These are phyloP conservation scores for Pasiphila rectangulata DNA, from an alignment of 2,888 invertebrate species.

Conservation along the genomic window DNA sequence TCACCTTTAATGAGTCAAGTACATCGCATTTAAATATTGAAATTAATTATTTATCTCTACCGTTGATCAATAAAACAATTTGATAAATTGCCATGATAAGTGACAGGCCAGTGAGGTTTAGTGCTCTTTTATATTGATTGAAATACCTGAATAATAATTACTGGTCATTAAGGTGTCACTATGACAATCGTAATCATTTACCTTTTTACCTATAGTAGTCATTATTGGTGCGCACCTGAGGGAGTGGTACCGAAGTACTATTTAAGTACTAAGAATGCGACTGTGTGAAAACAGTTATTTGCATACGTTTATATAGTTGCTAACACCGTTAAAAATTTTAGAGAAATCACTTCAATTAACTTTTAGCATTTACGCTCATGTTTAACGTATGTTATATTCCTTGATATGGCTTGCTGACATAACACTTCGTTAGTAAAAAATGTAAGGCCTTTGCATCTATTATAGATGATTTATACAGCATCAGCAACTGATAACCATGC, in stretches of 20 bases:
- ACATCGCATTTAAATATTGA: conserved; percentile 23
- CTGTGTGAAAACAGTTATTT: too few species aligned
- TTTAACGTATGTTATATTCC: too few species aligned
- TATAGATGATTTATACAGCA: too few species aligned
- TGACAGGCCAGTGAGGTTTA: conserved; percentile 17
- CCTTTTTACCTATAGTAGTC: not conserved
- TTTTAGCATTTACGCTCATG: too few species aligned
- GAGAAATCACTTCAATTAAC: too few species aligned
- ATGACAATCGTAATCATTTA: not conserved
- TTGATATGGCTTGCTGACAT: too few species aligned
- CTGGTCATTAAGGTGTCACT: not conserved
- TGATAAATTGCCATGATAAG: conserved; percentile 26
- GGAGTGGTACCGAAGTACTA: not conserved
- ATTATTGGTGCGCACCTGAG: not conserved
- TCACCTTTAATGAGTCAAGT: conserved; percentile 25
- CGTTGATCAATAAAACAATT: conserved; percentile 22
- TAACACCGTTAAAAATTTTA: too few species aligned
- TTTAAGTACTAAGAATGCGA: too few species aligned
- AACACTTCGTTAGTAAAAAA: too few species aligned
- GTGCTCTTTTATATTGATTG: conserved; percentile 17
- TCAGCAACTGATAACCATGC: too few species aligned
- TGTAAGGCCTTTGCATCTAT: too few species aligned
- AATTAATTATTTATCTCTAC: conserved; percentile 17
- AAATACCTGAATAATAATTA: conserved; percentile 2
- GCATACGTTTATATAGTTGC: too few species aligned